phyloP scores from a whole-genome alignment of 2,113 vertebrate species.

The Henicopernis longicauda region DNA sequence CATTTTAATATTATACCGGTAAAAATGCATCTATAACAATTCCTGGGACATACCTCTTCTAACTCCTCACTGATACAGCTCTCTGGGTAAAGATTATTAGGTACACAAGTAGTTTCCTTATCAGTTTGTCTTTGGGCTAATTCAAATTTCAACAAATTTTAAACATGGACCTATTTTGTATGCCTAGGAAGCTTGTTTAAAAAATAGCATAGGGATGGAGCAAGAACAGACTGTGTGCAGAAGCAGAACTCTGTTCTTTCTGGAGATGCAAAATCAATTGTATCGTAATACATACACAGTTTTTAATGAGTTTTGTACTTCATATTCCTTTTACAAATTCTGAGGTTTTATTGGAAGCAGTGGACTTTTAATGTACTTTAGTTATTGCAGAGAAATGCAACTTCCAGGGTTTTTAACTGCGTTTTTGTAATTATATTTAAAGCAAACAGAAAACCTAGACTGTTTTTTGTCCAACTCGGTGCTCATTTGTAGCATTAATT shows the following conservation, averaged over 20 bases:
- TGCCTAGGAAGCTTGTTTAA: neutral
- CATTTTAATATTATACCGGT: neutral
- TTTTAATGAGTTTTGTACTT: neutral
- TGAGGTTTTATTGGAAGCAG: neutral
- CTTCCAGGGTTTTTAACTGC: neutral
- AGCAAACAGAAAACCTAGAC: neutral
- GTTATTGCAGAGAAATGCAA: neutral
- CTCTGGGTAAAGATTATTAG: neutral
- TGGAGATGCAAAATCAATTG: neutral
- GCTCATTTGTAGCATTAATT: neutral
- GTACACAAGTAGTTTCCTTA: neutral
- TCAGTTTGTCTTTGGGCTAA: neutral
- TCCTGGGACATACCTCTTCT: neutral
- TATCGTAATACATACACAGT: neutral
- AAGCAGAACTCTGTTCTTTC: neutral
- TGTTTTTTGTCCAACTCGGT: neutral
- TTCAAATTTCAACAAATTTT: neutral
- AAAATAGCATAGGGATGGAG: neutral
- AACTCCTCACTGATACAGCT: neutral
- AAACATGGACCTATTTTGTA: neutral
- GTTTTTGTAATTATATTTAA: neutral
- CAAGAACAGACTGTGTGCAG: neutral
- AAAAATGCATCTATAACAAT: neutral
- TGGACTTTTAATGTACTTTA: neutral
- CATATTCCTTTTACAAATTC: neutral